Base-by-base conservation (phyloP, 2,888 invertebrate genomes). In the Andrena bicolor region DNA sequence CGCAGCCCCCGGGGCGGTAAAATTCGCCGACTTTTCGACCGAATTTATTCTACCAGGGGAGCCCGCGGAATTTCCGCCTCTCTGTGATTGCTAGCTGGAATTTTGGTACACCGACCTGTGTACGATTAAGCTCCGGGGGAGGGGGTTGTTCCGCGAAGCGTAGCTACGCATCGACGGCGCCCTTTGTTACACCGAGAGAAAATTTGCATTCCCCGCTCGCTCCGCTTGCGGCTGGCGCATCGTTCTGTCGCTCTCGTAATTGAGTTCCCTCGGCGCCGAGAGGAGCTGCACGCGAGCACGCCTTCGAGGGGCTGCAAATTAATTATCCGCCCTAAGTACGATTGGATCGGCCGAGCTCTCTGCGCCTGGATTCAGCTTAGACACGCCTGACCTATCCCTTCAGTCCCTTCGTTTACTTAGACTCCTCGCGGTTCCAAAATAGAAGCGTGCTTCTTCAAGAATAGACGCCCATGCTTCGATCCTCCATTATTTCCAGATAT, bases 171-270 rank as follows among this genome's bases (percentile, higher is more conserved):
- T 65, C 49, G 30, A 49, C 2, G 6, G 1, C 26, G 35, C 26
- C 2, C n/a, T 74, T 35, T 49, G 26, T 64, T 6, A 8, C 1
- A 4, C 7, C 13, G 1, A 41, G 26, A 3, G 32, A 49, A 10
- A 60, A 53, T 61, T 66, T 53, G 8, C 23, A 56, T 68, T 41
- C 4, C 28, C 49, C 51, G 16, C 35, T 13, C 1, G 23, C 32
- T 4, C 16, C n/a, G 10, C 13, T 6, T 3, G 41, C 41, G 8
- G 0, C 13, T 32, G 16, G 16, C 28, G 56, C 16, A 26, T 58
- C 32, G 41, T 72, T 65, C 60, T 41, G 26, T 23, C 41, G 61
- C 26, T 53, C 23, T 20, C 5, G 35, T 77, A 78, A 78, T 68
- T 30, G 66, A 75, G 16, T 78, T 68, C 41, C 10, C 65, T 75